These are phyloP conservation scores for Drosophila eugracilis DNA, from an alignment of 1,140 invertebrate species.

Conservation along the genomic window DNA sequence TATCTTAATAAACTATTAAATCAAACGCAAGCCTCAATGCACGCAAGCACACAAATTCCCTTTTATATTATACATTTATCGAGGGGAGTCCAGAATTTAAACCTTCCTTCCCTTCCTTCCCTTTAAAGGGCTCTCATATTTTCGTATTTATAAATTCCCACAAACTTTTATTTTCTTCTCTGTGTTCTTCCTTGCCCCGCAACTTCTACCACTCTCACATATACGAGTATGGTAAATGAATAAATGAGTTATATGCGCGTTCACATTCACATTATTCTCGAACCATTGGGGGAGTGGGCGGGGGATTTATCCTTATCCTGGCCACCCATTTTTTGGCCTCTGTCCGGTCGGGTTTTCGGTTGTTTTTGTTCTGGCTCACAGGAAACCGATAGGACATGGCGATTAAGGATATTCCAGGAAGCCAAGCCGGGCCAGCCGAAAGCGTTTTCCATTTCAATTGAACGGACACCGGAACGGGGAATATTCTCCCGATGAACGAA, in stretches of 20 bases:
- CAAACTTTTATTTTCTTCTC: conserved; percentile 23
- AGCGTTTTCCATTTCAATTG: conserved; percentile 64
- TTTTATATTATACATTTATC: neutral
- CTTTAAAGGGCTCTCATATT: conserved; percentile 26
- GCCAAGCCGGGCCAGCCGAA: conserved; percentile 29
- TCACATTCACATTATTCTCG: conserved; percentile 74
- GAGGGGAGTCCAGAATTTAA: conserved; percentile 1
- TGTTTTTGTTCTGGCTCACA: conserved; percentile 64
- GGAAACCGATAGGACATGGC: conserved; percentile 77
- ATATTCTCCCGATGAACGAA: conserved; percentile 20
- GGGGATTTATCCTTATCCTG: conserved; percentile 29
- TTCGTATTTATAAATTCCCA: conserved; percentile 25
- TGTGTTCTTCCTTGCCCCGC: conserved; percentile 1
- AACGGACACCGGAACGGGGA: conserved; percentile 34
- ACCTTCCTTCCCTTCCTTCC: conserved; percentile 3
- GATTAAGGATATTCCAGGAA: conserved; percentile 67
- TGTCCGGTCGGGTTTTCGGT: conserved; percentile 44
- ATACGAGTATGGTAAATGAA: conserved; percentile 63
- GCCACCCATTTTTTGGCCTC: conserved; percentile 47
- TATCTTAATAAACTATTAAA: conserved; percentile 83
- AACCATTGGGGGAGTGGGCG: conserved; percentile 10
- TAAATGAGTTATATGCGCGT: conserved; percentile 80
- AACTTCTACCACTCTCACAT: conserved; percentile 15
- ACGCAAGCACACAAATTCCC: conserved; percentile 53
- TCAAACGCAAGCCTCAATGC: conserved; percentile 79